phyloP scores from a whole-genome alignment of 2,888 invertebrate species.

The Melieria omissa region DNA sequence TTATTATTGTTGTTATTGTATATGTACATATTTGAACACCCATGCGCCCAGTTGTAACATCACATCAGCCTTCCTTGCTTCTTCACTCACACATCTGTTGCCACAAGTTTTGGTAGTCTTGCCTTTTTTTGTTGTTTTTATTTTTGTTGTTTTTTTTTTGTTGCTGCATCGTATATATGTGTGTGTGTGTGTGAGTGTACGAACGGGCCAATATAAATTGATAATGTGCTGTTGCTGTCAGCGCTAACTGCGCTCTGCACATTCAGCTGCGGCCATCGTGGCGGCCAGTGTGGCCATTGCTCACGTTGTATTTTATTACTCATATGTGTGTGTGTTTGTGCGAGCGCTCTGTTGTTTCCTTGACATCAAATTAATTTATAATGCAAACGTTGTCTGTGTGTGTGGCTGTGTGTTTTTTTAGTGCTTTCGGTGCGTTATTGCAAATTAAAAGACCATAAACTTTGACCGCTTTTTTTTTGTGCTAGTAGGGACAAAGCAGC shows the following conservation, averaged over 20 bases:
- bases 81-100: not conserved
- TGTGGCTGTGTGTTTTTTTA: no score
- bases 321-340: no score
- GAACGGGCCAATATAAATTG: conserved; percentile 23
- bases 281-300: no score
- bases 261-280: no score
- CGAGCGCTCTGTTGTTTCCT: conserved; percentile 5
- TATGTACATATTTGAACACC: no score
- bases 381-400: not conserved
- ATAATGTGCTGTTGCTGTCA: not conserved
- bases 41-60: no score
- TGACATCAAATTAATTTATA: conserved; percentile 36
- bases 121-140: not conserved
- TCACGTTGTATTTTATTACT: no score
- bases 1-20: no score
- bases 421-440: not conserved
- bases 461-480: not conserved
- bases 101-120: not conserved
- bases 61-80: no score
- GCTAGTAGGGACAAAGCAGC: no score
- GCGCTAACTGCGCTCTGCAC: no score
- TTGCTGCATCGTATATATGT: no score
- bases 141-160: not conserved
- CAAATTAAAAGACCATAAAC: conserved; percentile 29
- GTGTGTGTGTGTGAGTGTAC: not conserved